Evolutionary conservation across 2,113 vertebrate genomes (phyloP), one percentile per base, ranked within the genome.

Genomic region (Zapus hudsonius): DNA sequence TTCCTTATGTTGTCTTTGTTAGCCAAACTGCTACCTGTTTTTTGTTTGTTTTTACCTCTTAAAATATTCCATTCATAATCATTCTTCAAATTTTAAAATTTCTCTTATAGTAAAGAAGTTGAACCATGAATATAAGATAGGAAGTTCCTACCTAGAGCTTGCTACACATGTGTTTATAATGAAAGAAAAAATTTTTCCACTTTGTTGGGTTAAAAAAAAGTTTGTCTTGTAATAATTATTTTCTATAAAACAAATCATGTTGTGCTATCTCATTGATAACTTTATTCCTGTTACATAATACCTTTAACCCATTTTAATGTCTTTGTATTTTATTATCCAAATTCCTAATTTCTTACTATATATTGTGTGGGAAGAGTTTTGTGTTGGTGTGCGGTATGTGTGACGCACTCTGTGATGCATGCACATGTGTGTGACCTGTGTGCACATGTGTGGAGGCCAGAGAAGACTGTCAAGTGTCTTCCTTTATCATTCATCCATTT

Each of bases 1-100:
- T 93, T 89, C 44, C 75, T 70, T 29, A 38, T 31, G 47, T 92
- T 88, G 57, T 81, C 25, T 90, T 33, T 84, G 29, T 75, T 95
- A 67, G 38, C 42, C 66, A 31, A 44, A 84, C 15, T 57, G 7
- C 15, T 90, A 23, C 16, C n/a, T 89, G 36, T 61, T 78, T 90
- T 38, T 15, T 88, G 61, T 31, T 90, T 23, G 55, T 79, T 72
- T 93, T 90, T 2, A 66, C 5, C 47, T 87, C 29, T 66, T 87
- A 40, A 88, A 93, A 66, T 55, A 79, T 69, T 91, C 22, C 22
- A 69, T 36, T 90, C 61, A 19, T 36, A 79, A 36, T 81, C 23
- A 80, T 80, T 5, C 36, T 88, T 92, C 44, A 80, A 7, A 84
- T 0, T 33, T 84, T 75, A 25, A 70, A 74, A 80, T 70, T 76